Evolutionary conservation across 2,113 vertebrate species (phyloP), one percentile per base, ranked within the genome.

Genomic region (Elachura formosa): DNA sequence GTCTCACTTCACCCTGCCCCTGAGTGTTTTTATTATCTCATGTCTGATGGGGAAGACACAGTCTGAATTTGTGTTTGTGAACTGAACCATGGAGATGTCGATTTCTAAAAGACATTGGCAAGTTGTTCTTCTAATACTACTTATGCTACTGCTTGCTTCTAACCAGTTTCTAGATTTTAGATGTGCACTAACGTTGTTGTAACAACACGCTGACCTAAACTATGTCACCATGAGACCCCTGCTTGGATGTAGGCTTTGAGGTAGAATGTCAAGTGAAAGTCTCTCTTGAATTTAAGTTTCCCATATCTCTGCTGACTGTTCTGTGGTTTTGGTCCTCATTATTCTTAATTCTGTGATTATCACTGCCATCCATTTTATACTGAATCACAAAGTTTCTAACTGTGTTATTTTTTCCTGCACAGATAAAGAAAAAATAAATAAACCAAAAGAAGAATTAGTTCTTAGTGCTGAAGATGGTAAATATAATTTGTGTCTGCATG

Each of bases 391-490:
- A 9, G 14, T 67, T 86, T 91, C 96, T 98, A 97, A 98, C 94
- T 79, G 81, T 97, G 82, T 96, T 97, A 82, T 87, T 90, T 91
- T 98, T 95, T 95, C 92, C 95, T 97, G 92, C 95, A 98, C 97
- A 98, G 98, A 98, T 97, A 97, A 98, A 98, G 97, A 79, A 84
- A 98, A 95, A 84, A 88, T 96, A 95, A 96, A 92, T 89, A 96
- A 90, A 83, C 93, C 95, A 89, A 97, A 95, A 93, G 98, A 98
- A 95, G 97, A 98, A 93, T 96, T 98, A 90, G 96, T 98, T 79
- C 96, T 94, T 96, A 99, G 98, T 98, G 96, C 97, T 88, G 97
- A 98, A 97, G 97, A 99, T 97, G 98, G 98, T 99, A 98, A 98
- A 97, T 97, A 98, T 97, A 33, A 84, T 73, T 94, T 97, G 77